Evolutionary conservation across 2,797 vertebrate genomes (phyloP).

Genomic region (Atherinosoma microstoma): DNA sequence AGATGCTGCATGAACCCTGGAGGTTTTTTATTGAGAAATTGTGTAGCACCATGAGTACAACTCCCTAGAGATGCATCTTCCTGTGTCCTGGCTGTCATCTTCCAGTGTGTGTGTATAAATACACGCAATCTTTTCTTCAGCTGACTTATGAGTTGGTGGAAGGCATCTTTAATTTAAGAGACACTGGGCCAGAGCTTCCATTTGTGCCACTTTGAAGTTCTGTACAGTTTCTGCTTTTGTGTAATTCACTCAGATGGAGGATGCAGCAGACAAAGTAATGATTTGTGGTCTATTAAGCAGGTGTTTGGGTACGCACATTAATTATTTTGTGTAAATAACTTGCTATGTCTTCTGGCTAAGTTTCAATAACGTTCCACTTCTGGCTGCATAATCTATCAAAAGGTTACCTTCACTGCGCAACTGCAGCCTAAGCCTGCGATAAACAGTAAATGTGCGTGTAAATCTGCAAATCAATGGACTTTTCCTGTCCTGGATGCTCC

Average conservation of each 20-base stretch:
- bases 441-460: no score
- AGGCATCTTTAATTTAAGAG: constrained; percentile 69
- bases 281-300: constrained; percentile 9
- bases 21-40: constrained; percentile 43
- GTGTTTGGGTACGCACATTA: constrained; percentile 8
- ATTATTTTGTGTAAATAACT: neutral
- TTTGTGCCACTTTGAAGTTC: constrained; percentile 62
- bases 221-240: constrained; percentile 4
- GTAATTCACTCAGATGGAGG: constrained; percentile 6
- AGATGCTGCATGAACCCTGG: constrained; percentile 34
- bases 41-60: constrained; percentile 19
- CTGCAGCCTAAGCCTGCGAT: no score
- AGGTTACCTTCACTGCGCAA: no score
- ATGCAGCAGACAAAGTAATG: constrained; percentile 5
- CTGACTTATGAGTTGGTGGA: constrained; percentile 30
- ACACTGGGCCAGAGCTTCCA: constrained; percentile 50
- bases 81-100: constrained; percentile 38
- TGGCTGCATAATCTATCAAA: no score
- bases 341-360: neutral
- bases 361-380: neutral
- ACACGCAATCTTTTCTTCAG: constrained; percentile 35
- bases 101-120: constrained; percentile 20
- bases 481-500: no score
- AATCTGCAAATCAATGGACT: no score
- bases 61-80: constrained; percentile 44